phyloP scores from a whole-genome alignment of 2,888 invertebrate species.

The Drosophila meridionalis region DNA sequence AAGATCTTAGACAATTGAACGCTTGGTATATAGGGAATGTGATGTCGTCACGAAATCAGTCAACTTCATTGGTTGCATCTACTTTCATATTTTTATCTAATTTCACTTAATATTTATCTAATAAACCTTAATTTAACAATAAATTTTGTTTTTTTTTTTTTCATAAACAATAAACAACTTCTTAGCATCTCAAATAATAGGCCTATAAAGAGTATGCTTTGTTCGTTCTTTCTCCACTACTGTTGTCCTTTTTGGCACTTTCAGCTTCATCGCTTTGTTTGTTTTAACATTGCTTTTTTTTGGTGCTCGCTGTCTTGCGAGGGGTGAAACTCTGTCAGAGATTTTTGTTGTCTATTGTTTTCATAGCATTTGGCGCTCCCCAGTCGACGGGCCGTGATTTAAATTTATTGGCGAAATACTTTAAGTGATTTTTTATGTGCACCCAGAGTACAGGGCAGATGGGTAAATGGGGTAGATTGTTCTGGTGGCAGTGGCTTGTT shows the following conservation, averaged over 20 bases:
- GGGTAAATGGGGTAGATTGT: neutral
- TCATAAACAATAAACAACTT: neutral
- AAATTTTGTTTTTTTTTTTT: neutral
- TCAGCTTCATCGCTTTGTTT: conserved; percentile 25
- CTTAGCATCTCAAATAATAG: neutral
- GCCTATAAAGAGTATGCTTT: conserved; percentile 14
- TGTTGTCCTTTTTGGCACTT: conserved; percentile 16
- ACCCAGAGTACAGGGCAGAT: neutral
- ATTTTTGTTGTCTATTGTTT: conserved; percentile 47
- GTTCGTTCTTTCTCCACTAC: conserved; percentile 29
- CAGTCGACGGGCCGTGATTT: conserved; percentile 69
- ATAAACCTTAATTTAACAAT: neutral
- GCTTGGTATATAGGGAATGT: too few species aligned
- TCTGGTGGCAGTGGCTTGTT: neutral
- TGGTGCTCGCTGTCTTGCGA: conserved; percentile 23
- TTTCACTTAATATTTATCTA: neutral
- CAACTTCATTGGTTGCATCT: neutral
- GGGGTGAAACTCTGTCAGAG: conserved; percentile 11
- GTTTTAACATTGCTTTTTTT: conserved; percentile 10
- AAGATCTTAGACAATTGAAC: too few species aligned
- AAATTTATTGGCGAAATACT: conserved; percentile 82
- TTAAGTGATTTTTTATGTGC: conserved; percentile 70
- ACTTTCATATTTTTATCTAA: neutral
- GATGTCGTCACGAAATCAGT: neutral
- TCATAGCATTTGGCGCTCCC: conserved; percentile 20